Percentiles rank a stretch among this genome's conserved stretches.
Evolutionary conservation across 2,113 vertebrate species (phyloP).

Genomic region (Misgurnus mizolepis): DNA sequence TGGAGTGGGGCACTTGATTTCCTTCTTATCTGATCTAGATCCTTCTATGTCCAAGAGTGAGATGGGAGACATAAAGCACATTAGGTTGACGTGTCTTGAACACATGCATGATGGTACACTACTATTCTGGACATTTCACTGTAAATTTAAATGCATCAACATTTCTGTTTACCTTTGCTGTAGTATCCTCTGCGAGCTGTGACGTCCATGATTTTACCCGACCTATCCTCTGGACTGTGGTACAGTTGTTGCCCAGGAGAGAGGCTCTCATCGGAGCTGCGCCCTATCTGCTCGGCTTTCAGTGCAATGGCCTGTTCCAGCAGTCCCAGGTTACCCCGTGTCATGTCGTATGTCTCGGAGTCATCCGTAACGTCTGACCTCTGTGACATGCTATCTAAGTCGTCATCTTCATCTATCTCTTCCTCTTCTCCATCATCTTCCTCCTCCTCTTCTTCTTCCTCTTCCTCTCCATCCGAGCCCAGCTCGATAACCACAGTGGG

Average conservation of each 20-base stretch:
- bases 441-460: conserved; percentile 60
- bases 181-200: conserved; percentile 77
- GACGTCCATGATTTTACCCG: conserved; percentile 72
- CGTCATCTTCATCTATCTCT: conserved; percentile 77
- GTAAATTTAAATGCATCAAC: not conserved
- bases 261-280: conserved; percentile 75
- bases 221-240: conserved; percentile 73
- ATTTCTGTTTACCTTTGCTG: conserved; percentile 79
- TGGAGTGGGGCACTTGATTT: conserved; percentile 96
- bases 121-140: not conserved
- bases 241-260: conserved; percentile 75
- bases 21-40: conserved; percentile 86
- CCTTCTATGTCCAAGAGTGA: conserved; percentile 69
- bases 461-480: conserved; percentile 70
- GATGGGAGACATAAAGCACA: not conserved
- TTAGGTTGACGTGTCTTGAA: not conserved
- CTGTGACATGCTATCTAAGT: conserved; percentile 81
- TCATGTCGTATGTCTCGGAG: conserved; percentile 95
- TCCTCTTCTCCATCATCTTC: conserved; percentile 71
- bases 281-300: conserved; percentile 90
- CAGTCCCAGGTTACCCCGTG: conserved; percentile 91
- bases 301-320: conserved; percentile 96
- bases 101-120: not conserved
- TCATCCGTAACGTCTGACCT: conserved; percentile 87
- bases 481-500: conserved; percentile 80